Evolutionary conservation across 2,113 vertebrate species (phyloP).

Genomic region (Bufo bufo): DNA sequence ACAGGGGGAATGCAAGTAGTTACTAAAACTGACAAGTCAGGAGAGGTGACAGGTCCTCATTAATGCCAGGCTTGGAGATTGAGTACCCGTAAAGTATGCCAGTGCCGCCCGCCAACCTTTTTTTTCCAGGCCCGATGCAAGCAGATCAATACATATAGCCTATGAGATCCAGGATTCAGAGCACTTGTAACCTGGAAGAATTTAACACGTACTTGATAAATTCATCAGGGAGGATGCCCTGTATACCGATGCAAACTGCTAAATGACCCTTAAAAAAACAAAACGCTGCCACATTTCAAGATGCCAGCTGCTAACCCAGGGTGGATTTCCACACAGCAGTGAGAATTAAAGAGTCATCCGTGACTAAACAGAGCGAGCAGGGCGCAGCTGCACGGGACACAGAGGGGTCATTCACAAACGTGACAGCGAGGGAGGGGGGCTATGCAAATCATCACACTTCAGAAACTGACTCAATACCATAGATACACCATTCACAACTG

Average conservation of each 20-base stretch:
- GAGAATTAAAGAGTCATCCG: slow-evolving; percentile 27
- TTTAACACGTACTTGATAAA: neutral
- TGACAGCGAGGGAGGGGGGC: neutral
- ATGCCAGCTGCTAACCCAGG: neutral
- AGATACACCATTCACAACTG: neutral
- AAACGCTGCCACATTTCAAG: neutral
- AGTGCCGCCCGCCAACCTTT: too few species aligned
- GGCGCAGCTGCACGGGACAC: slow-evolving; percentile 39
- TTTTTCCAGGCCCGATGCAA: neutral
- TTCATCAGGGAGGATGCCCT: neutral
- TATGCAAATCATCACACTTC: neutral
- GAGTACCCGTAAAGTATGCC: too few species aligned
- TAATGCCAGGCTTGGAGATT: too few species aligned
- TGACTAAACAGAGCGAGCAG: neutral
- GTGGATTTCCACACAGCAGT: neutral
- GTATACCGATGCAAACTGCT: neutral
- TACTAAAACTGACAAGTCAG: too few species aligned
- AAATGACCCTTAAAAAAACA: neutral
- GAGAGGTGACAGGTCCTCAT: too few species aligned
- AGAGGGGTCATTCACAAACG: neutral
- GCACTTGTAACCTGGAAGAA: neutral
- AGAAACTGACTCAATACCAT: neutral
- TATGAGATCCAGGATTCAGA: neutral
- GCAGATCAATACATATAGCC: neutral
- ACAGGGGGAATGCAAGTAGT: too few species aligned